Conservation (phyloP, 2,797 vertebrate species). For the Siniperca scherzeri region DNA sequence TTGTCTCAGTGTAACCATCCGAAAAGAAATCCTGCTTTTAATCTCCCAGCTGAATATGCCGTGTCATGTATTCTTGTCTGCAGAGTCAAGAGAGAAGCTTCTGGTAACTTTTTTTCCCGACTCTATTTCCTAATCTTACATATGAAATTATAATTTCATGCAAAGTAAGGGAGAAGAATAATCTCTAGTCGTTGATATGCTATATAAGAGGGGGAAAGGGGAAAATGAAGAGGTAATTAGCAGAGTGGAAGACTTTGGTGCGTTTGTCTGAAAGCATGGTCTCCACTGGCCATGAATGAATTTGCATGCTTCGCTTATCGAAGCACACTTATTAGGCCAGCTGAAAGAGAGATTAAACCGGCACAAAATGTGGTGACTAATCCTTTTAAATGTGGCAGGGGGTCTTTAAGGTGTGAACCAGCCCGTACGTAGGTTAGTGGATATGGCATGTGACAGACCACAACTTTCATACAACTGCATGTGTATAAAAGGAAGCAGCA, state of each 20-base stretch:
- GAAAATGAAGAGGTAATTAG: conserved; percentile 90
- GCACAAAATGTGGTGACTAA: conserved; percentile 90
- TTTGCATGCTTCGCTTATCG: conserved; percentile 91
- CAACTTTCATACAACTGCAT: conserved; percentile 42
- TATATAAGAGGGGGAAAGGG: conserved; percentile 84
- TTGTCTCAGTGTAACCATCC: conserved; percentile 3
- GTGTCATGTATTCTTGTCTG: conserved; percentile 63
- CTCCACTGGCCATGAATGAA: conserved; percentile 87
- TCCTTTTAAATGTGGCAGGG: conserved; percentile 89
- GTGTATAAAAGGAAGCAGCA: conserved; percentile 43
- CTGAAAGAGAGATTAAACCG: conserved; percentile 91
- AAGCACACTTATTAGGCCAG: conserved; percentile 88
- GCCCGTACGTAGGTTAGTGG: conserved; percentile 73
- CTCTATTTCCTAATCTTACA: conserved; percentile 82
- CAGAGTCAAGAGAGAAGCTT: conserved; percentile 50
- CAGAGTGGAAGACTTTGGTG: conserved; percentile 85
- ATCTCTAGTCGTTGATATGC: conserved; percentile 85
- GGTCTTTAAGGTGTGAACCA: conserved; percentile 86
- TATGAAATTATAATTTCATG: conserved; percentile 90
- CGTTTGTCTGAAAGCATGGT: conserved; percentile 84
- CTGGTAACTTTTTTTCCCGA: conserved; percentile 39
- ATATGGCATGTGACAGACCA: conserved; percentile 60
- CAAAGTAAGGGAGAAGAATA: conserved; percentile 86
- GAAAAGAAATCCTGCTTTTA: conserved; percentile 43
- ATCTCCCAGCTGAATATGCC: conserved; percentile 58